These are phyloP conservation scores for Pyrrhosoma nymphula DNA, from an alignment of 2,888 invertebrate species.

Conservation along the genomic window DNA sequence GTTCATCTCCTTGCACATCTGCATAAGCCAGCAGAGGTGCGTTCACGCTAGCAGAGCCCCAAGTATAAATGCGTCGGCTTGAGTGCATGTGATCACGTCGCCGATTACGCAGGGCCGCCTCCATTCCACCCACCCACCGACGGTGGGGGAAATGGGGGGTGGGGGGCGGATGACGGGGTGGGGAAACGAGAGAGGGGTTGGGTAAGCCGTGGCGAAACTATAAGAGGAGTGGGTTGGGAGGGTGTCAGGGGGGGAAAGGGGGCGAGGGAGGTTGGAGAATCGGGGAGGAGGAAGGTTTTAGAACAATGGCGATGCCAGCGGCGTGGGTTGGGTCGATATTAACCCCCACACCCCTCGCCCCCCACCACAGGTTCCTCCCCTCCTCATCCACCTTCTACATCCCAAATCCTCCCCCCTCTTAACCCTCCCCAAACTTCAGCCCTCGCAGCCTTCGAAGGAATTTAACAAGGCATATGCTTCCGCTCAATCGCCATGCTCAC, in stretches of 20 bases:
- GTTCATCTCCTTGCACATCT: too few relatives aligned
- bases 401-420: background rate
- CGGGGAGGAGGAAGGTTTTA: constrained; percentile 17
- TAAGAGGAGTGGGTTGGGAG: too few relatives aligned
- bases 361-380: constrained; percentile 9
- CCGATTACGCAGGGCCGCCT: background rate
- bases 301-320: constrained; percentile 41
- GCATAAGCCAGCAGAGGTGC: background rate
- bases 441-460: background rate
- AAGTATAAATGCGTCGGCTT: background rate
- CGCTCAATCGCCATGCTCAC: background rate
- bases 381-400: background rate
- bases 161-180: too few relatives aligned
- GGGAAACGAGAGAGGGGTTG: too few relatives aligned
- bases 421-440: background rate
- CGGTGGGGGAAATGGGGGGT: too few relatives aligned
- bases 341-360: constrained; percentile 10
- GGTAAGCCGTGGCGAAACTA: too few relatives aligned
- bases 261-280: too few relatives aligned
- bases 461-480: background rate
- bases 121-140: too few relatives aligned
- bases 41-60: background rate
- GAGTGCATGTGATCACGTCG: background rate
- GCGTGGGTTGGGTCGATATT: constrained; percentile 56
- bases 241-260: background rate